phyloP scores from a whole-genome alignment of 2,113 vertebrate species.

The Martes martes region DNA sequence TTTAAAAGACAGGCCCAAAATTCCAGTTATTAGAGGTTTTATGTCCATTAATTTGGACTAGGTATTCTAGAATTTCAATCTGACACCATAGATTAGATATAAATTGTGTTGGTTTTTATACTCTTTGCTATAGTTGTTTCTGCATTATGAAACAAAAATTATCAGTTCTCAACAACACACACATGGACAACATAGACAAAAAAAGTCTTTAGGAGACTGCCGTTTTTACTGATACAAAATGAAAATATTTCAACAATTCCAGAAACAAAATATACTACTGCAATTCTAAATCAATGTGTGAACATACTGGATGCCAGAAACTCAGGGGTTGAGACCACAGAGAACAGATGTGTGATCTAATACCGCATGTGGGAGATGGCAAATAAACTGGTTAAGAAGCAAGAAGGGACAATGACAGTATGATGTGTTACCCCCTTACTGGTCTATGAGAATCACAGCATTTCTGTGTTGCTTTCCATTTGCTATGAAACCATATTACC shows the following conservation, averaged over 20 bases:
- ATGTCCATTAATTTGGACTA: background rate
- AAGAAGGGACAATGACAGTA: conserved; percentile 12
- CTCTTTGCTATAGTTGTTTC: background rate
- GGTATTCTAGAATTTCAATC: background rate
- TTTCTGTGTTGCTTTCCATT: conserved; percentile 35
- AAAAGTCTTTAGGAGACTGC: background rate
- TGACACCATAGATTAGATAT: background rate
- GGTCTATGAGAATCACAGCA: background rate
- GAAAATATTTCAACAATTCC: background rate
- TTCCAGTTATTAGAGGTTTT: background rate
- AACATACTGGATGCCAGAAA: conserved; percentile 9
- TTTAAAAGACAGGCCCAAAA: background rate
- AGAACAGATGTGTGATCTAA: background rate
- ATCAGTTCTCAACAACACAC: background rate
- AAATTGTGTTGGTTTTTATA: background rate
- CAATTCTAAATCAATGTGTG: conserved; percentile 21
- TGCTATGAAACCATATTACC: conserved; percentile 1
- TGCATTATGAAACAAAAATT: background rate
- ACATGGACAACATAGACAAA: background rate
- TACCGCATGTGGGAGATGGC: background rate
- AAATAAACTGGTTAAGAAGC: conserved; percentile 18
- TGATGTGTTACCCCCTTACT: background rate
- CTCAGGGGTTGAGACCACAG: background rate
- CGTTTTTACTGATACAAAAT: background rate
- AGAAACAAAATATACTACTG: conserved; percentile 12